Percentiles rank a stretch among this genome's conserved stretches.
phyloP scores from a whole-genome alignment of 2,888 invertebrate genomes.

The Lasioglossum morio region DNA sequence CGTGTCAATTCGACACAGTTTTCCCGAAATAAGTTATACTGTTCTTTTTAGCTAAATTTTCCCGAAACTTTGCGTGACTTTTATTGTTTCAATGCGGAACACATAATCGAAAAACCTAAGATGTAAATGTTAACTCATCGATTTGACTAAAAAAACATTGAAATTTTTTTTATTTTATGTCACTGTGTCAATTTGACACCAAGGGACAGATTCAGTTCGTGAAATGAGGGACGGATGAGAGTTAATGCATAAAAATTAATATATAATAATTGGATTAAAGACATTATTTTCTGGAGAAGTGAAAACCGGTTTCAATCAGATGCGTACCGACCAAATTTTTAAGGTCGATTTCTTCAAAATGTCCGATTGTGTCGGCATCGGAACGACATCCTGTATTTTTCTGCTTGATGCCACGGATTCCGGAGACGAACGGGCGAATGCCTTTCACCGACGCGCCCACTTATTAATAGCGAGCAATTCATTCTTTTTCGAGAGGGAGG shows the following conservation, averaged over 20 bases:
- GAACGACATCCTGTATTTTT: neutral
- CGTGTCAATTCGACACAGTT: too few species aligned
- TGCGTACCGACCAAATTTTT: neutral
- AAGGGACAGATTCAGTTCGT: too few species aligned
- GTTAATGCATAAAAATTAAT: neutral
- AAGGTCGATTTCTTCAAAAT: neutral
- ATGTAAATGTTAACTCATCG: too few species aligned
- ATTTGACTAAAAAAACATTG: too few species aligned
- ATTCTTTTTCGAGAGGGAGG: neutral
- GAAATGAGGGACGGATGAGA: too few species aligned
- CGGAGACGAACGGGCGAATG: neutral
- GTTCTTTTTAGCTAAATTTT: too few species aligned
- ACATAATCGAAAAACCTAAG: too few species aligned
- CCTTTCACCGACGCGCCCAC: slow-evolving; percentile 47
- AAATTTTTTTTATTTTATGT: too few species aligned
- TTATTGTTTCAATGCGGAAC: too few species aligned
- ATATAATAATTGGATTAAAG: neutral
- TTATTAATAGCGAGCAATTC: slow-evolving; percentile 32
- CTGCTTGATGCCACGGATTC: neutral
- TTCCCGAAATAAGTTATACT: too few species aligned
- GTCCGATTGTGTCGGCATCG: neutral
- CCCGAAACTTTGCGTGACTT: too few species aligned
- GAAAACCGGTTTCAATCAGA: neutral
- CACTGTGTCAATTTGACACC: too few species aligned
- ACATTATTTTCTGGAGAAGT: neutral